Base-by-base conservation (phyloP, 2,113 vertebrate genomes). In the Glaucomys volans region DNA sequence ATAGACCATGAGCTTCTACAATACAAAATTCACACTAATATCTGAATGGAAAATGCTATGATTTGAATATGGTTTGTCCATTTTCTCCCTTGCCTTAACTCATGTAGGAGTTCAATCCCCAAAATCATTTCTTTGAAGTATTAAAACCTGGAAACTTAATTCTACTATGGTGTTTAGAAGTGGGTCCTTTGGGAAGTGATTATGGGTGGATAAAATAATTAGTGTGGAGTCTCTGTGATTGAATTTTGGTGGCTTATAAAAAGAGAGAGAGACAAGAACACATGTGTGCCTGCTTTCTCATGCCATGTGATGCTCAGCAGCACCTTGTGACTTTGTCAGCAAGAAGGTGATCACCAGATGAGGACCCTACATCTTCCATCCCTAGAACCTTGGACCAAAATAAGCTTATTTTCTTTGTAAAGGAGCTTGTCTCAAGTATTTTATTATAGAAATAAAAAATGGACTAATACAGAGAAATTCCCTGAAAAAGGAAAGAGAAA, bases 11-110 rank as follows among this genome's bases (percentile, higher is more conserved):
- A 91, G 17, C 18, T 94, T 91, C 86, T 86, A 67, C 26, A 92
- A 86, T 89, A 96, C 44, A 44, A 92, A 90, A 59, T 24, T 72
- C 62, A 95, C 3, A 85, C 26, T 84, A 72, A 87, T 22, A 93
- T 54, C 30, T 71, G 69, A 92, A 83, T 54, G 18, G 50, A 83
- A 4, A 87, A 87, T 67, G 8, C 3, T 62, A 35, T 35, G 35
- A 54, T 44, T 66, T 12, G 64, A 66, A 66, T 32, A 66, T 5
- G 9, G 8, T 62, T 87, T 80, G 37, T 62, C 52, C 64, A 72
- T 37, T 22, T 8, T 3, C 32, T 24, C 8, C 11, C 40, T 47
- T 66, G 42, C 5, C 30, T 28, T 1, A 87, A 71, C 42, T 80
- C 13, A 80, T 80, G 35, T 17, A 50, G 24, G 2, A 71, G 42